phyloP scores from a whole-genome alignment of 2,113 vertebrate species.

The Hydrochoerus hydrochaeris region DNA sequence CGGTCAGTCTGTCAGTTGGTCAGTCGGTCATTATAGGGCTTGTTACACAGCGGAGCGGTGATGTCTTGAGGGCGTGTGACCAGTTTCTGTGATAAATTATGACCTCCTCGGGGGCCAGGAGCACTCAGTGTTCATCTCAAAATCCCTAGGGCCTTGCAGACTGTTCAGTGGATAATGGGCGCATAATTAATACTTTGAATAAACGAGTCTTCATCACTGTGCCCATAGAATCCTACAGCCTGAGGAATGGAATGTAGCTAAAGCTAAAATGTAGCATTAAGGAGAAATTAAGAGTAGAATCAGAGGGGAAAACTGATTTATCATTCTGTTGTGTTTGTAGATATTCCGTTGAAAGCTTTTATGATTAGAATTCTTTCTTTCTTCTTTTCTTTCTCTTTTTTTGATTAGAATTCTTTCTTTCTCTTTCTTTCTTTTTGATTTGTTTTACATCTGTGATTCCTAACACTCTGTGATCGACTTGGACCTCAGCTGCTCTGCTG shows the following conservation, averaged over 20 bases:
- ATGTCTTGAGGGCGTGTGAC: neutral
- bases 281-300: neutral
- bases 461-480: neutral
- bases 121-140: neutral
- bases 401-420: no score
- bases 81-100: slow-evolving; percentile 31
- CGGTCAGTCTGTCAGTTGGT: no score
- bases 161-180: neutral
- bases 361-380: neutral
- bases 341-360: slow-evolving; percentile 1
- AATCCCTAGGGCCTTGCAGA: neutral
- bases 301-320: slow-evolving; percentile 36
- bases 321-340: neutral
- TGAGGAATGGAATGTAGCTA: neutral
- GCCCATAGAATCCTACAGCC: slow-evolving; percentile 1
- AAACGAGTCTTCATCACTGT: slow-evolving; percentile 16
- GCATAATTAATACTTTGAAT: slow-evolving; percentile 33
- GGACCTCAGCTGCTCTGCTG: neutral
- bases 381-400: neutral
- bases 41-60: neutral
- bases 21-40: neutral
- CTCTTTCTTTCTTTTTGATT: neutral
- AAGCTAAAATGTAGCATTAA: neutral
- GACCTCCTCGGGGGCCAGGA: neutral
- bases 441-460: neutral